Evolutionary conservation across 2,888 invertebrate genomes (phyloP).

Genomic region (Heteromurus nitidus): DNA sequence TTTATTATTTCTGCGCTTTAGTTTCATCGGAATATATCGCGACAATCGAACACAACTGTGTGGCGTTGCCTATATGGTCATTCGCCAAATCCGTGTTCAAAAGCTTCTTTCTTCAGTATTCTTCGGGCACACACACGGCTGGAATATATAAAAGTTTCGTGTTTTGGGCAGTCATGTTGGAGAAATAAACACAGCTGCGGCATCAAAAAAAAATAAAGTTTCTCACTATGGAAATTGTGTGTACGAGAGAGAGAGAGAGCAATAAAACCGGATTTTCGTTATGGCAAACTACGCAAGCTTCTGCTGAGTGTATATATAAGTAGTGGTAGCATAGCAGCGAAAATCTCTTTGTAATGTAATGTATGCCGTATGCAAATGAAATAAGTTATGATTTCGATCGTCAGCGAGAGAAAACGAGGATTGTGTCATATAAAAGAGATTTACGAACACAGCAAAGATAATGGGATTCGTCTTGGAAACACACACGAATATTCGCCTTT

Average conservation of each 20-base stretch:
- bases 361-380: constrained; percentile 48
- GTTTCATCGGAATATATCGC: too few relatives aligned
- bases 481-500: constrained; percentile 1
- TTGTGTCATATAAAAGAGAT: constrained; percentile 63
- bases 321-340: not conserved
- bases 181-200: too few relatives aligned
- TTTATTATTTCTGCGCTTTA: too few relatives aligned
- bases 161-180: too few relatives aligned
- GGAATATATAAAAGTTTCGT: too few relatives aligned
- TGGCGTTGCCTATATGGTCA: not conserved
- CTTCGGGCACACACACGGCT: too few relatives aligned
- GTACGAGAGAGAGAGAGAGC: too few relatives aligned
- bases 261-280: constrained; percentile 58
- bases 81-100: too few relatives aligned
- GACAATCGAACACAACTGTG: not conserved
- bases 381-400: constrained; percentile 61
- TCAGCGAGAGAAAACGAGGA: constrained; percentile 45
- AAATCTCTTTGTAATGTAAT: not conserved
- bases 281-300: not conserved
- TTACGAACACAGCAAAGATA: constrained; percentile 43
- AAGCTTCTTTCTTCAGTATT: too few relatives aligned
- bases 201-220: too few relatives aligned
- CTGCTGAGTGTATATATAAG: not conserved
- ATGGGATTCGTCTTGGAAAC: constrained; percentile 40
- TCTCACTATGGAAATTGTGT: too few relatives aligned